Conservation (phyloP, 2,888 invertebrate genomes). For the Muscina levida region DNA sequence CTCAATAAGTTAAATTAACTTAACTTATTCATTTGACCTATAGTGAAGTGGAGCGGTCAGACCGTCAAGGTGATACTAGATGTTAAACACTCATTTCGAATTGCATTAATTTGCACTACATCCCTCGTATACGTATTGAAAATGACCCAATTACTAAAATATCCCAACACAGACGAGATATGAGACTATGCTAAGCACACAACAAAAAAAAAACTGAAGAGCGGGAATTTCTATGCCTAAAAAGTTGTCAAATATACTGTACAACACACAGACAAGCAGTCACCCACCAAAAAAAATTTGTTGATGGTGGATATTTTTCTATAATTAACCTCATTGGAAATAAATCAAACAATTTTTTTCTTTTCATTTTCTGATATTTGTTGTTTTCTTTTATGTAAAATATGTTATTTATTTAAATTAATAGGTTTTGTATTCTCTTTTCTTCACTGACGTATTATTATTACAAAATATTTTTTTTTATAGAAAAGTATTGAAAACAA, state of each 20-base stretch:
- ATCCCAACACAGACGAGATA: too few relatives aligned
- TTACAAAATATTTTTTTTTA: background rate
- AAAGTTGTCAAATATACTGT: too few relatives aligned
- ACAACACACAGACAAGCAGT: too few relatives aligned
- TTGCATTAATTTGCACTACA: too few relatives aligned
- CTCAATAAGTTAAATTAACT: too few relatives aligned
- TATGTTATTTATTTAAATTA: constrained; percentile 26
- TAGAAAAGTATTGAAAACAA: constrained; percentile 3
- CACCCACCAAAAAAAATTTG: constrained; percentile 25
- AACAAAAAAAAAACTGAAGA: too few relatives aligned
- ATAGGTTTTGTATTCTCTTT: constrained; percentile 12
- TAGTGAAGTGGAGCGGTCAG: too few relatives aligned
- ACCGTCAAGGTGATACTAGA: too few relatives aligned
- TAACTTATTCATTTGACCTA: too few relatives aligned
- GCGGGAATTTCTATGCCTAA: too few relatives aligned
- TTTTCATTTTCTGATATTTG: constrained; percentile 17
- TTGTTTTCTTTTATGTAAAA: constrained; percentile 17
- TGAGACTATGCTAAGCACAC: background rate
- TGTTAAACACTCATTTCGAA: too few relatives aligned
- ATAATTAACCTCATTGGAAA: constrained; percentile 1
- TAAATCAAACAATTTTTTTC: constrained; percentile 26
- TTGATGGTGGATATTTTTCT: background rate
- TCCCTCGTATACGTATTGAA: too few relatives aligned
- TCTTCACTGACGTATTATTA: background rate
- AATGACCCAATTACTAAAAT: background rate